A percentile compares a stretch with the other conserved stretches of the same genome.
phyloP scores from a whole-genome alignment of 2,113 vertebrate genomes.

The Numida meleagris region DNA sequence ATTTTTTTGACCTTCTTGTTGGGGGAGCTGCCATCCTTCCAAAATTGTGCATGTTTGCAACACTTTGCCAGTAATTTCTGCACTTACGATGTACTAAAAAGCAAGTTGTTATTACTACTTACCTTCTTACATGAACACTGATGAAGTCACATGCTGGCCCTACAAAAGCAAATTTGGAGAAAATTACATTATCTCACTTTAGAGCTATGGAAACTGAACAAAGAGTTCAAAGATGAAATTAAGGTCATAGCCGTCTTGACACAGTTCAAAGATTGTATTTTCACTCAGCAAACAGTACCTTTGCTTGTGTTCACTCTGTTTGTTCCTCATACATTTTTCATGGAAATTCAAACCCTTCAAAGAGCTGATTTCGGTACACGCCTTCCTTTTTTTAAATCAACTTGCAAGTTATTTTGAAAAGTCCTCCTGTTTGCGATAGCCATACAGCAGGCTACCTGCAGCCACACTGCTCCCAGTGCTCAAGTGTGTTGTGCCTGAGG shows the following conservation, averaged over 20 bases:
- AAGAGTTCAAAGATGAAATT: neutral
- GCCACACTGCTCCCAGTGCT: neutral
- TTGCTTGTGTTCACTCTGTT: neutral
- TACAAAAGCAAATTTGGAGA: neutral
- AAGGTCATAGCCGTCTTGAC: neutral
- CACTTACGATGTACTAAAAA: neutral
- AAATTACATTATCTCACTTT: neutral
- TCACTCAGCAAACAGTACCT: neutral
- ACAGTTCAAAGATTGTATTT: neutral
- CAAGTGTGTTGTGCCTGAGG: neutral
- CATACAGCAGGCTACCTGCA: neutral
- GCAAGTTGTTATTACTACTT: neutral
- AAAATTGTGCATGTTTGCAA: neutral
- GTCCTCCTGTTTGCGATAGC: neutral
- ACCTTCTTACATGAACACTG: neutral
- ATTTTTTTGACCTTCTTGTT: neutral
- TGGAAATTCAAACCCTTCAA: neutral
- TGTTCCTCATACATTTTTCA: neutral
- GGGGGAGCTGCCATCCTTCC: neutral
- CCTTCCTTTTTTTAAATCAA: neutral
- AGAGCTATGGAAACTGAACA: neutral
- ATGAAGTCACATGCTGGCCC: neutral
- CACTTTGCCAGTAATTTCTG: neutral
- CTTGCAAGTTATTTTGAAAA: neutral
- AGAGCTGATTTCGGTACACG: neutral